These are phyloP conservation scores for Pseudotriccus pelzelni DNA, from an alignment of 2,797 vertebrate genomes.

Conservation along the genomic window DNA sequence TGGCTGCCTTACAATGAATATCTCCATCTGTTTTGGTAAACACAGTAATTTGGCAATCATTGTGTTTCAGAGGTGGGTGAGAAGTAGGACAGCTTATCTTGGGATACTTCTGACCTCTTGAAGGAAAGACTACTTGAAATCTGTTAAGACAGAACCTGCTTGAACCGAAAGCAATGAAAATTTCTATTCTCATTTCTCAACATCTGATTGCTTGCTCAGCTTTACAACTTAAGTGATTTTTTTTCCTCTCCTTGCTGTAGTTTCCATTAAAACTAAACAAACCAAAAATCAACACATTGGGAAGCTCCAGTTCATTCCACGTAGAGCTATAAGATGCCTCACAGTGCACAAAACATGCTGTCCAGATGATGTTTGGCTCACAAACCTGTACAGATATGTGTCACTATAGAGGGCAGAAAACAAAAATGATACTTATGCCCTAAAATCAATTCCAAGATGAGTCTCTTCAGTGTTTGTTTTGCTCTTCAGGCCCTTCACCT, in stretches of 20 bases:
- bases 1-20: not conserved
- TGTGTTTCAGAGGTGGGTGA: not conserved
- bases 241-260: not conserved
- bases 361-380: not conserved
- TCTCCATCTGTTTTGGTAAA: not conserved
- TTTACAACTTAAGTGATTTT: not conserved
- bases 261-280: not conserved
- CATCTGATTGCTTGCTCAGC: not conserved
- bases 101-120: not conserved
- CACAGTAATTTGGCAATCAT: not conserved
- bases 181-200: not conserved
- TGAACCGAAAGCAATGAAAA: not conserved
- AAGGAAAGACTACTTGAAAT: not conserved
- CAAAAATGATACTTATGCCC: not conserved
- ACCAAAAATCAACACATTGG: not conserved
- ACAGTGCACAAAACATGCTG: rapidly evolving
- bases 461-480: not conserved
- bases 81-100: not conserved
- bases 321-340: not conserved
- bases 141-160: not conserved
- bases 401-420: not conserved
- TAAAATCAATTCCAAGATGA: not conserved
- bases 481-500: not conserved
- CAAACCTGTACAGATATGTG: not conserved
- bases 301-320: not conserved